A percentile compares a stretch with the other conserved stretches of the same genome.
Conservation (phyloP, 2,113 vertebrate genomes). For the Chelonoidis abingdonii region DNA sequence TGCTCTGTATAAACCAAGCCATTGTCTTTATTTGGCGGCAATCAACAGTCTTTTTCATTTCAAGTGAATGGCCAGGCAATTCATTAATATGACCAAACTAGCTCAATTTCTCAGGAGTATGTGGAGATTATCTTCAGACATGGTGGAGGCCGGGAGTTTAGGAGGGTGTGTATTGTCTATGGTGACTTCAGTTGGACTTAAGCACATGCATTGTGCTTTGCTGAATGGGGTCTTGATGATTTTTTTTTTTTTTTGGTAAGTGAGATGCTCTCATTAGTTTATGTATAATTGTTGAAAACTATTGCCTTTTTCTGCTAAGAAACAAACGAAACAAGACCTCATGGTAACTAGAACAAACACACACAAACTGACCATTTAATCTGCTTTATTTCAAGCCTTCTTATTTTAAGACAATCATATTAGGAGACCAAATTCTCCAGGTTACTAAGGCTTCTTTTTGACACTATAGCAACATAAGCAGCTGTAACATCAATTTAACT, state of each 20-base stretch:
- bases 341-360: neutral
- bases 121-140: neutral
- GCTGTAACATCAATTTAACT: neutral
- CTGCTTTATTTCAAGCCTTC: neutral
- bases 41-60: neutral
- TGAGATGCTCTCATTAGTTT: neutral
- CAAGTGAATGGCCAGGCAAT: neutral
- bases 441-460: neutral
- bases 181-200: neutral
- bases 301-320: neutral
- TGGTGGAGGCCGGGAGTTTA: neutral
- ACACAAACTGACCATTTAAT: neutral
- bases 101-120: neutral
- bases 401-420: neutral
- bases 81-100: neutral
- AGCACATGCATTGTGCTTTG: neutral
- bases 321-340: neutral
- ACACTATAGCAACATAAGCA: neutral
- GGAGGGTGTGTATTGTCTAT: neutral
- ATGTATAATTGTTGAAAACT: neutral
- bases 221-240: neutral
- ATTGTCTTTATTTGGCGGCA: neutral
- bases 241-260: neutral
- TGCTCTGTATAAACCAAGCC: neutral
- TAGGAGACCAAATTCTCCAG: neutral